A percentile compares a stretch with the other conserved stretches of the same genome.
Evolutionary conservation across 2,888 invertebrate species (phyloP).

Genomic region (Phortica okadai): DNA sequence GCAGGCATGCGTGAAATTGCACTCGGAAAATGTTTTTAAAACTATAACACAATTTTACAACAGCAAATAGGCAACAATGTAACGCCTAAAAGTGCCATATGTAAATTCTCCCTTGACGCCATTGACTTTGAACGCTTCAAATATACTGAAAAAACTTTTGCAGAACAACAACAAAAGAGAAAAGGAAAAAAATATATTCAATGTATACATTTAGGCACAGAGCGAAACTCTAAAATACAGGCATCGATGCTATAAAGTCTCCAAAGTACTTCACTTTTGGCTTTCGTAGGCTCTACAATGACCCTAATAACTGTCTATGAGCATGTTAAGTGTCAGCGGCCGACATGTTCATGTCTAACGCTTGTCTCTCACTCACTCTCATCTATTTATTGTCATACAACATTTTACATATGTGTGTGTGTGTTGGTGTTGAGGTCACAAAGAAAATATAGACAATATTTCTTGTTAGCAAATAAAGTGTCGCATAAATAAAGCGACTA

Average conservation of each 20-base stretch:
- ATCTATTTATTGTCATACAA: background rate
- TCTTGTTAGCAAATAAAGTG: conserved; percentile 64
- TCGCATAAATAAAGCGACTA: conserved; percentile 61
- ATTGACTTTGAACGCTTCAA: conserved; percentile 52
- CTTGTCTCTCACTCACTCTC: background rate
- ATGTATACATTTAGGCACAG: conserved; percentile 65
- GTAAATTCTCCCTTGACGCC: conserved; percentile 69
- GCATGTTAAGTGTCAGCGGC: conserved; percentile 70
- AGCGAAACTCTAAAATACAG: conserved; percentile 63
- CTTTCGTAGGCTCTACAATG: conserved; percentile 57
- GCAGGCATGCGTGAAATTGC: conserved; percentile 32
- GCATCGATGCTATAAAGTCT: conserved; percentile 17
- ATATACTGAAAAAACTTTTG: conserved; percentile 59
- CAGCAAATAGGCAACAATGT: background rate
- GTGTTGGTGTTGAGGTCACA: conserved; percentile 33
- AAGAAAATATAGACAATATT: conserved; percentile 67
- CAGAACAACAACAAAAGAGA: conserved; percentile 38
- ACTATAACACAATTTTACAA: conserved; percentile 26
- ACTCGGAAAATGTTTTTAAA: conserved; percentile 18
- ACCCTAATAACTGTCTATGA: conserved; percentile 71
- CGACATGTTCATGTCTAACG: conserved; percentile 61
- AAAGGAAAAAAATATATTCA: conserved; percentile 48
- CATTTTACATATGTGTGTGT: conserved; percentile 10
- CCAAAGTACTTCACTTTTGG: conserved; percentile 16
- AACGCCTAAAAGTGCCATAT: conserved; percentile 60